A percentile compares a stretch with the other conserved stretches of the same genome.
These are phyloP conservation scores for Sphinx pinastri DNA, from an alignment of 2,888 invertebrate genomes.

Conservation along the genomic window DNA sequence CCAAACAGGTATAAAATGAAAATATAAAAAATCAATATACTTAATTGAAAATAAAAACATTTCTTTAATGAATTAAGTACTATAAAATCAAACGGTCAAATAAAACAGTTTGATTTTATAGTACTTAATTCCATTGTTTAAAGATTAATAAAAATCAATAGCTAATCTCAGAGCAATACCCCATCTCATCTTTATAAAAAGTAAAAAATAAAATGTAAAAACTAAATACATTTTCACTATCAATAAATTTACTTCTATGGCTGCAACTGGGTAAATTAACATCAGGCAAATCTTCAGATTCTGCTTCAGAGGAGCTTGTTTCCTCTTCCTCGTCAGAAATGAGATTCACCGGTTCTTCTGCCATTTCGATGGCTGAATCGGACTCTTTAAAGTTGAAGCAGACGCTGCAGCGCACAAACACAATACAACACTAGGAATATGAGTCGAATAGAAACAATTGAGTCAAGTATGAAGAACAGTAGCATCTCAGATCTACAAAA, in stretches of 20 bases:
- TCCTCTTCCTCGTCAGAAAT: not conserved
- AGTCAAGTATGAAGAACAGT: not conserved
- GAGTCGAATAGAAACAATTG: not conserved
- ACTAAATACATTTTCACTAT: not conserved
- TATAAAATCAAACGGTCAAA: no score
- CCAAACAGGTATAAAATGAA: no score
- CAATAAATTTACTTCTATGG: not conserved
- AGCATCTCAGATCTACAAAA: not conserved
- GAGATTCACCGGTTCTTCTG: not conserved
- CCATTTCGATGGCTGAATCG: not conserved
- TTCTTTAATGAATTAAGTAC: no score
- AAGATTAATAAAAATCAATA: no score
- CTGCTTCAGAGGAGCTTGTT: not conserved
- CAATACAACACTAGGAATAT: constrained; percentile 5
- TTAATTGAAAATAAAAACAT: no score
- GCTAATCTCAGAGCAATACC: no score
- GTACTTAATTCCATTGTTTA: no score
- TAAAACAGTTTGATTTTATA: no score
- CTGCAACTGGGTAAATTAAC: constrained; percentile 1
- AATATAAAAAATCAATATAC: no score
- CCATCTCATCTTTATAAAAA: not conserved
- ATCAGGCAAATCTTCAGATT: not conserved
- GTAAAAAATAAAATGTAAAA: not conserved
- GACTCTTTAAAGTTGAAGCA: not conserved
- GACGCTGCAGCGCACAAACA: constrained; percentile 4